Evolutionary conservation across 2,888 invertebrate genomes (phyloP).

Genomic region (Ceriagrion tenellum): DNA sequence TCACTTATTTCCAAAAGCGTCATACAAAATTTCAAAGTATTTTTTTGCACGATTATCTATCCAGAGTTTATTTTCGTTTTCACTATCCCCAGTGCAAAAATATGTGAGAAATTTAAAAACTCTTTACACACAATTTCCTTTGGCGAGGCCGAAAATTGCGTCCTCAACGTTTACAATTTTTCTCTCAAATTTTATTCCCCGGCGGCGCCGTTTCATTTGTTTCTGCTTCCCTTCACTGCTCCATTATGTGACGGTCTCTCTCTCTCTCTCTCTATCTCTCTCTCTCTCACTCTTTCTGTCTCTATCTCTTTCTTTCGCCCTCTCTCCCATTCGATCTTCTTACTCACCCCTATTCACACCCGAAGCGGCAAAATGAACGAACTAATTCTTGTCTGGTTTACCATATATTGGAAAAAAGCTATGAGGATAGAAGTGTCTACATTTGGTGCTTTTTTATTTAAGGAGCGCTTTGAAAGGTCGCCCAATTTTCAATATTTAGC

Average conservation of each 20-base stretch:
- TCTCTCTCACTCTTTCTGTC: too few relatives aligned
- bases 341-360: background rate
- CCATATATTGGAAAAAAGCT: background rate
- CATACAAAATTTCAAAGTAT: background rate
- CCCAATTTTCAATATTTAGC: background rate
- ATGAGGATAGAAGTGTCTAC: background rate
- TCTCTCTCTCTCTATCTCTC: too few relatives aligned
- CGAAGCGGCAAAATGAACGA: background rate
- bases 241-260: background rate
- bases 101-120: background rate
- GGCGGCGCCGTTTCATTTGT: conserved; percentile 9
- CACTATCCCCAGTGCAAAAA: background rate
- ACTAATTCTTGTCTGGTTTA: background rate
- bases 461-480: background rate
- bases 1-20: background rate
- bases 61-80: background rate
- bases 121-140: background rate
- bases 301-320: too few relatives aligned
- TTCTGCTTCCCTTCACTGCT: background rate
- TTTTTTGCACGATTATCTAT: background rate
- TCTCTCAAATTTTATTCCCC: background rate
- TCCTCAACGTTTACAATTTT: background rate
- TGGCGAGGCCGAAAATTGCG: background rate
- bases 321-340: background rate
- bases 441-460: background rate